Evolutionary conservation across 2,797 vertebrate species (phyloP), one percentile per base, ranked within the genome.

Genomic region (Tolypeutes matacus): DNA sequence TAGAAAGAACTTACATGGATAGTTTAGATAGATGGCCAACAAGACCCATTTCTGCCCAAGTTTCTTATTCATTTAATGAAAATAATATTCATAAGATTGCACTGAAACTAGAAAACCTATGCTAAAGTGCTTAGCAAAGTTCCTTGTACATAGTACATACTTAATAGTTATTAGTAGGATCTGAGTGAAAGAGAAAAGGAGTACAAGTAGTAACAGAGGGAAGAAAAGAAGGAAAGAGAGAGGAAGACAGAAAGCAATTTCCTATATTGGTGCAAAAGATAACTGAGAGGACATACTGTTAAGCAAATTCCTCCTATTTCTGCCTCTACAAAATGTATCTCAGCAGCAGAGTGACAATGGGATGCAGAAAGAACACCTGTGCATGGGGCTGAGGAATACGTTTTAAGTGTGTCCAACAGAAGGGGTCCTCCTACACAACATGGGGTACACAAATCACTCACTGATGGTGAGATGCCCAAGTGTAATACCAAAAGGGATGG

Each of bases 61-160:
- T 36, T 49, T 27, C 67, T 81, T 84, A 51, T 64, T 31, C 86
- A 15, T 29, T 75, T 75, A 86, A 75, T 87, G 67, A 83, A 69
- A 89, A n/a, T 34, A 21, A 72, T 56, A 72, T 25, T 62, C 7
- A 17, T 4, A 13, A 46, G 14, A 2, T 21, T 58, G 15, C 18
- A 27, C 4, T 17, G 4, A 78, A 27, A 10, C 23, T 36, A 67
- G 25, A 69, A 15, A 89, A 75, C 23, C 34, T 2, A 27, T 2
- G 17, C 11, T 20, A 3, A 60, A 42, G 21, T 23, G 46, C 34
- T 53, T 34, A 60, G 13, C 3, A 39, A 18, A 49, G 36, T 60
- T 46, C 14, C 25, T 92, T 31, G 1, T 21, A 12, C 1, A 21
- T 27, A 7, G 6, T 20, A 20, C 18, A 11, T 2, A 42, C 17